Evolutionary conservation across 2,888 invertebrate genomes (phyloP).

Genomic region (Apamea monoglypha): DNA sequence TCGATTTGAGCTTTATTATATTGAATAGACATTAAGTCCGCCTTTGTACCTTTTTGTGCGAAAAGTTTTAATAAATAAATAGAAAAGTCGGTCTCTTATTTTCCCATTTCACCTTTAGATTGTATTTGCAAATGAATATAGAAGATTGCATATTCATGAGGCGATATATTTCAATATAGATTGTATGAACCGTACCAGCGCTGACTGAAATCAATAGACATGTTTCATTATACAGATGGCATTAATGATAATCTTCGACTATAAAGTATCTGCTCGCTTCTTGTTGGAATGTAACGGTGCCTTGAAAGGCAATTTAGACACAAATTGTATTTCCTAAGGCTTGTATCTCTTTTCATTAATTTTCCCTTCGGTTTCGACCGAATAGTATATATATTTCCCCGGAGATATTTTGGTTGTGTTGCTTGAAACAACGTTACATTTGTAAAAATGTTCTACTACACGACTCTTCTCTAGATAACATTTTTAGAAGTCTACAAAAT

Average conservation of each 20-base stretch:
- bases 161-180: conserved; percentile 9
- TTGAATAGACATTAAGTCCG: too few relatives aligned
- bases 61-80: too few relatives aligned
- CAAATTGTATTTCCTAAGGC: conserved; percentile 32
- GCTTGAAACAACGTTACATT: conserved; percentile 24
- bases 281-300: background rate
- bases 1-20: background rate
- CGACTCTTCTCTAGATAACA: background rate
- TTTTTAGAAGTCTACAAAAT: conserved; percentile 15
- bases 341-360: conserved; percentile 37
- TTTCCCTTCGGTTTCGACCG: conserved; percentile 17
- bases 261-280: conserved; percentile 17
- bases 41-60: too few relatives aligned
- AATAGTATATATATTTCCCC: conserved; percentile 45
- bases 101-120: conserved; percentile 9
- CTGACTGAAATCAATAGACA: conserved; percentile 6
- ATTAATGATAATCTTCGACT: conserved; percentile 25
- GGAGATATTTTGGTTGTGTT: conserved; percentile 15
- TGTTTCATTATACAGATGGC: conserved; percentile 17
- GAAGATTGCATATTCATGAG: conserved; percentile 19
- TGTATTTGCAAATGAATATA: conserved; percentile 13
- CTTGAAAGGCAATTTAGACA: conserved; percentile 32
- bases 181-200: conserved; percentile 12
- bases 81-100: background rate
- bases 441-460: conserved; percentile 28